phyloP scores from a whole-genome alignment of 2,888 invertebrate species.

The Gymnoscelis rufifasciata region DNA sequence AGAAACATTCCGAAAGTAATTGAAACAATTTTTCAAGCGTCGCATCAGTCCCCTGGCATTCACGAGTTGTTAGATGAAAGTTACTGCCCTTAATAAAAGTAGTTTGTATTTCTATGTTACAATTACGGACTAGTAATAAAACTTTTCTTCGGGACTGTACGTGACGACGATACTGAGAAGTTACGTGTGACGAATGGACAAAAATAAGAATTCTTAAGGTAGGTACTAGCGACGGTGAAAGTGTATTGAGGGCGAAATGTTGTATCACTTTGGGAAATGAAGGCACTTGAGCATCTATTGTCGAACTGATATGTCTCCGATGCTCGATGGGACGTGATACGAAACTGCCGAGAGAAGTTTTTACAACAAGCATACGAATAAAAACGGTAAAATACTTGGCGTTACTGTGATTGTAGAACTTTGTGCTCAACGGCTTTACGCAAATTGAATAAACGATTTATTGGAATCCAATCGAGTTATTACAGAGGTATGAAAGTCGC shows the following conservation, averaged over 20 bases:
- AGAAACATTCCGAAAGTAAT: conserved; percentile 28
- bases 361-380: conserved; percentile 16
- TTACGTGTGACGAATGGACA: conserved; percentile 68
- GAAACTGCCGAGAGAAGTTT: conserved; percentile 30
- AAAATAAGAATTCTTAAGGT: conserved; percentile 34
- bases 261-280: conserved; percentile 56
- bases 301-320: conserved; percentile 40
- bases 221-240: conserved; percentile 36
- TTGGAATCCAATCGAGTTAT: conserved; percentile 10
- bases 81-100: conserved; percentile 30
- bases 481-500: conserved; percentile 19
- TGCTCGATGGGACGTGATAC: conserved; percentile 38
- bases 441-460: conserved; percentile 7
- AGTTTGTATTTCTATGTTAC: conserved; percentile 48
- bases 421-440: background rate
- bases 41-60: conserved; percentile 18
- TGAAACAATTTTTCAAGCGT: conserved; percentile 26
- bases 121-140: conserved; percentile 64
- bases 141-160: conserved; percentile 57
- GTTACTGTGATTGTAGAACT: too few relatives aligned
- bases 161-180: conserved; percentile 58
- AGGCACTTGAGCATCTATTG: conserved; percentile 46
- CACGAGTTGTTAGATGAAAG: conserved; percentile 30
- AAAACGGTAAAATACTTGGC: conserved; percentile 17
- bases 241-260: conserved; percentile 49